These are phyloP conservation scores for Catharus minimus DNA, from an alignment of 2,113 vertebrate genomes.

Conservation along the genomic window DNA sequence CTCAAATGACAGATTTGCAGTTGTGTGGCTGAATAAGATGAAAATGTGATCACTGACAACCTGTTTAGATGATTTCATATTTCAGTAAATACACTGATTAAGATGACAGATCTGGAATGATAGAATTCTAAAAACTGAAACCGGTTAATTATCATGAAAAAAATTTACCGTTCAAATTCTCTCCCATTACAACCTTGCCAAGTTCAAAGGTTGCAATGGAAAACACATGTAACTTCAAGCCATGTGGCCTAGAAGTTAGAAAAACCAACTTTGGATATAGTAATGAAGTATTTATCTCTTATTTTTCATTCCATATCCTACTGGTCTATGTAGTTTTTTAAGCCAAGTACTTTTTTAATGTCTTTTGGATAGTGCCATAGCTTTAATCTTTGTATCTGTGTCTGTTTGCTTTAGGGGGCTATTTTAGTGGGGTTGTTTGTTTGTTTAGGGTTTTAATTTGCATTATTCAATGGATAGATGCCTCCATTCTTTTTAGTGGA, in stretches of 20 bases:
- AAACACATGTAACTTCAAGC: neutral
- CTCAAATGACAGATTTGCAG: neutral
- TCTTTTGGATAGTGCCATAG: neutral
- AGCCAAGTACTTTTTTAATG: neutral
- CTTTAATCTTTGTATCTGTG: neutral
- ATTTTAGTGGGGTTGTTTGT: neutral
- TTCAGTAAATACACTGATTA: neutral
- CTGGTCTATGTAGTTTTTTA: neutral
- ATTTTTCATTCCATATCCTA: neutral
- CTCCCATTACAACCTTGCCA: neutral
- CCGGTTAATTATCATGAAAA: neutral
- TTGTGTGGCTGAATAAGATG: neutral
- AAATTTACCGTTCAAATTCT: neutral
- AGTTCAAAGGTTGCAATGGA: neutral
- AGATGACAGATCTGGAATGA: neutral
- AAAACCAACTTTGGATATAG: neutral
- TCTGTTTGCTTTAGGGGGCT: neutral
- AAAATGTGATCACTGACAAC: neutral
- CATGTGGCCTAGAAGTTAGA: neutral
- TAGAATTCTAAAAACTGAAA: neutral
- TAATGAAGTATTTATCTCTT: neutral
- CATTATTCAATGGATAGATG: neutral
- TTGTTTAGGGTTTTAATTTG: neutral
- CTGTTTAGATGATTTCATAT: neutral
- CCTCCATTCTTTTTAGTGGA: neutral